Evolutionary conservation across 2,797 vertebrate species (phyloP).

Genomic region (Notoglanidium macrostoma): DNA sequence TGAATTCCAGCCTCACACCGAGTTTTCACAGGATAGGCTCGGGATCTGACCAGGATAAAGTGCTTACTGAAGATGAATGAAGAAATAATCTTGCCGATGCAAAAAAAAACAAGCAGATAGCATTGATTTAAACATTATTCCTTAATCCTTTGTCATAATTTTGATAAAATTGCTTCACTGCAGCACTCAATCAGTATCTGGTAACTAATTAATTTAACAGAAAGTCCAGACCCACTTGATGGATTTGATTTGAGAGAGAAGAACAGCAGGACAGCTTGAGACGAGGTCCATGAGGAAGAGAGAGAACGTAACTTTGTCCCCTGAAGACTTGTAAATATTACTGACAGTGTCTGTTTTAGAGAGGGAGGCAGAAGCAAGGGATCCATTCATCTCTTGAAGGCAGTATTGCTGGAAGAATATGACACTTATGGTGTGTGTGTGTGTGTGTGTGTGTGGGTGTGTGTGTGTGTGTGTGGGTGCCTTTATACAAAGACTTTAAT

Average conservation of each 20-base stretch:
- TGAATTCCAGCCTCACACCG: neutral
- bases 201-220: conserved; percentile 59
- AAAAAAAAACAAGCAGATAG: neutral
- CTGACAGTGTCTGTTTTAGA: conserved; percentile 63
- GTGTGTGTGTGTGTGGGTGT: conserved; percentile 33
- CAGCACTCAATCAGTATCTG: neutral
- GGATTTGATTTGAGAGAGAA: conserved; percentile 64
- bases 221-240: conserved; percentile 67
- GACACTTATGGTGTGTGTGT: conserved; percentile 36
- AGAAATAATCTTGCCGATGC: neutral
- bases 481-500: neutral
- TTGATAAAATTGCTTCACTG: neutral
- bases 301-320: neutral
- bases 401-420: conserved; percentile 14
- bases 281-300: conserved; percentile 14
- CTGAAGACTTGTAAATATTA: conserved; percentile 66
- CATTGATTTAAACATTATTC: neutral
- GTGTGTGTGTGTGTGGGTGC: neutral
- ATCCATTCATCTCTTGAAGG: conserved; percentile 61
- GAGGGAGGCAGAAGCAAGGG: conserved; percentile 58
- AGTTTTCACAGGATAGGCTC: neutral
- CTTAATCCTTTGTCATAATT: neutral
- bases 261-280: conserved; percentile 57
- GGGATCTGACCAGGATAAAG: neutral
- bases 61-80: neutral